phyloP scores from a whole-genome alignment of 2,113 vertebrate genomes.

The Desmodus rotundus region DNA sequence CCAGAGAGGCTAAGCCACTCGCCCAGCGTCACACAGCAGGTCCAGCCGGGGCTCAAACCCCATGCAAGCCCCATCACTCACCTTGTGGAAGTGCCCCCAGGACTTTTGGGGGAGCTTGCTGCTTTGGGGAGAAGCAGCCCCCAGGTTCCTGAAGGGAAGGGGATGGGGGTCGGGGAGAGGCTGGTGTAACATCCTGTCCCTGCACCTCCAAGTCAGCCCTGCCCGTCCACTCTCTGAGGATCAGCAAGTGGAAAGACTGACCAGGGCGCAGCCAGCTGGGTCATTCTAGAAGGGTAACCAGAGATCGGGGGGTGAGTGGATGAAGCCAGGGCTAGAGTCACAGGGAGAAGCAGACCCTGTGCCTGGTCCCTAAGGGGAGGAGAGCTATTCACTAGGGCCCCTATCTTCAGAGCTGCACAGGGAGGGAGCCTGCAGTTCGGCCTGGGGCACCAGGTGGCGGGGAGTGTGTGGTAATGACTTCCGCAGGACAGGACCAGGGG shows the following conservation, averaged over 20 bases:
- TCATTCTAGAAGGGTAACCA: not conserved
- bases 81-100: not conserved
- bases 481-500: not conserved
- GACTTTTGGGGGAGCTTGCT: rapidly evolving
- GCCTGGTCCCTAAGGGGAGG: not conserved
- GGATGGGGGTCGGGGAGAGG: not conserved
- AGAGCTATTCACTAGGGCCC: not conserved
- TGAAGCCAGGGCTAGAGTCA: not conserved
- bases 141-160: not conserved
- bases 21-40: not conserved
- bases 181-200: rapidly evolving
- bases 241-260: not conserved
- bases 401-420: rapidly evolving
- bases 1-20: not conserved
- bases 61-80: rapidly evolving
- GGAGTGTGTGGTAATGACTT: not conserved
- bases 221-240: not conserved
- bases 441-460: not conserved
- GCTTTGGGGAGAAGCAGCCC: no score
- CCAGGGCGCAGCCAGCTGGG: rapidly evolving
- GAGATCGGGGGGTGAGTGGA: not conserved
- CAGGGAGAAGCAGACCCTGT: not conserved
- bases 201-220: rapidly evolving
- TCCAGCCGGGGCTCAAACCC: no score
- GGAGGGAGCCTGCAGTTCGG: rapidly evolving